Base-by-base conservation (phyloP, 2,113 vertebrate genomes). In the Salvelinus namaycush region DNA sequence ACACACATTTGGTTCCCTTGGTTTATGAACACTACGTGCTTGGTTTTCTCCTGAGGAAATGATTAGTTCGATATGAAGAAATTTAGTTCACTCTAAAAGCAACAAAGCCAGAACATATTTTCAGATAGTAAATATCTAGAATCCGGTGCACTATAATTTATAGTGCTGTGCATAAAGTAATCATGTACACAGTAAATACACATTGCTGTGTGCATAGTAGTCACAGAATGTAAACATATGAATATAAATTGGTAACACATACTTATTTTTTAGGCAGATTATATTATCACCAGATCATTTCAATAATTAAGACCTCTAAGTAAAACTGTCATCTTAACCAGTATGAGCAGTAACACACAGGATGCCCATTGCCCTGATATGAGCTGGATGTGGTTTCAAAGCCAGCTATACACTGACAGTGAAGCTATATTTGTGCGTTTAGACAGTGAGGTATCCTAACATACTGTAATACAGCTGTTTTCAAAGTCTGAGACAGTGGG, bases 11-110 rank as follows among this genome's bases (percentile, higher is more conserved):
- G 24, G 71, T 72, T 31, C 44, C 51, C 44, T 48, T 13, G 4
- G 60, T 44, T 57, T 75, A 57, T 79, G 57, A 78, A 81, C 14
- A 74, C 34, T 26, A 44, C 29, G 76, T 67, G 29, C 27, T 20
- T 60, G 70, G 16, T 39, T 69, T 64, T 76, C 59, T 74, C 70
- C 71, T 70, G 39, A 83, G 64, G 60, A 84, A 75, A 24, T 29
- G 11, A 60, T 8, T 34, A 73, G 66, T 59, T 68, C 73, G 68
- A 70, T 68, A n/a, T n/a, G 31, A 39, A 39, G 31, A 12, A 11
- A 29, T 27, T 27, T 39, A 2, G 14, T 39, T n/a, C 67, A 18
- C 29, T 29, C 31, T 34, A 68, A 34, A 62, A 54, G 5, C n/a
- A 62, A 62, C 59, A 22, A 11, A 62, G n/a, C 18, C 9, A 54